Evolutionary conservation across 2,888 invertebrate genomes (phyloP).

Genomic region (Rhorus exstirpatorius): DNA sequence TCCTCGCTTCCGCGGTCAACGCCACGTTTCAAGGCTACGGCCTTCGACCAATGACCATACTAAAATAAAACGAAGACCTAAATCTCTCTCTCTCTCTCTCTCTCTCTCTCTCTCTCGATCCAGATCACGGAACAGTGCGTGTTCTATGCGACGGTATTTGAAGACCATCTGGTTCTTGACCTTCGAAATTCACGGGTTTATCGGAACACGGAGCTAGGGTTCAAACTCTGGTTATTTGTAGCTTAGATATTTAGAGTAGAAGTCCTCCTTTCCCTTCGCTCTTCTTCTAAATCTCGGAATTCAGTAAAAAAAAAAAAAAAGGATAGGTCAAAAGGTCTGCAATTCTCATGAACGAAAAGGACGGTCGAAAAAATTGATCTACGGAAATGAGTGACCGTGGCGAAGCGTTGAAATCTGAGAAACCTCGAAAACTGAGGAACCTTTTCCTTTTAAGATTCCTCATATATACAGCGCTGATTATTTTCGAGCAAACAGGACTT

Average conservation of each 20-base stretch:
- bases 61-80: constrained; percentile 59
- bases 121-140: constrained; percentile 39
- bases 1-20: constrained; percentile 70
- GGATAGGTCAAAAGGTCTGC: no score
- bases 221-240: no score
- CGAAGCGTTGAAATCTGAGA: no score
- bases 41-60: constrained; percentile 1
- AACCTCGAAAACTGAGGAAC: no score
- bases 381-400: no score
- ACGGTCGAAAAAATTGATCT: no score
- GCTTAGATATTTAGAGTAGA: no score
- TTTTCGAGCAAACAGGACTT: neutral
- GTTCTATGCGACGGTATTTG: neutral
- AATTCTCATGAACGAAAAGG: no score
- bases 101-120: constrained; percentile 25
- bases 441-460: neutral
- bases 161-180: constrained; percentile 59
- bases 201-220: neutral
- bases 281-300: no score
- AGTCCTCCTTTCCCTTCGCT: no score
- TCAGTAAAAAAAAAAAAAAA: no score
- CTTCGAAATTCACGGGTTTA: constrained; percentile 26
- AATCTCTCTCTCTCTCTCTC: constrained; percentile 11
- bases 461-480: neutral
- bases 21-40: constrained; percentile 63